phyloP scores from a whole-genome alignment of 2,113 vertebrate genomes.

The Recurvirostra avosetta region DNA sequence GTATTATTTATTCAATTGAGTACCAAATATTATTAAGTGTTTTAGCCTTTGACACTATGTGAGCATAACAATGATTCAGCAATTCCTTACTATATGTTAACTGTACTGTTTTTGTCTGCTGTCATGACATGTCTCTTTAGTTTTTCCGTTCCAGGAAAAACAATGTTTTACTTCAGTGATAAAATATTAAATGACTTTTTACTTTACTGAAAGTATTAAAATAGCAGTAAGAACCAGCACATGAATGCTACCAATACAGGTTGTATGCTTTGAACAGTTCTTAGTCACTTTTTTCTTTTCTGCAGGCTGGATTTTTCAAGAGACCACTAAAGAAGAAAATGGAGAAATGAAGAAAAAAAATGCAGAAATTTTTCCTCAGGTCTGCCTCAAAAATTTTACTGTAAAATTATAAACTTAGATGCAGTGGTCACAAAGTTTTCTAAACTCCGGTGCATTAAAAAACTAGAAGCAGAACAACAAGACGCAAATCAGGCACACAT shows the following conservation, averaged over 20 bases:
- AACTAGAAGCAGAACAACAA: neutral
- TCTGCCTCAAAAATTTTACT: conserved; percentile 73
- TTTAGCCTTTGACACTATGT: neutral
- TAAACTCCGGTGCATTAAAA: neutral
- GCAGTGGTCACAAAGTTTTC: conserved; percentile 3
- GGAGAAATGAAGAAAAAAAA: conserved; percentile 70
- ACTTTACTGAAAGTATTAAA: neutral
- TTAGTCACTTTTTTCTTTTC: neutral
- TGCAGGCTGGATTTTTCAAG: conserved; percentile 82
- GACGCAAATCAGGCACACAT: neutral
- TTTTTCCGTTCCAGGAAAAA: neutral
- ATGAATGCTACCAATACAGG: neutral
- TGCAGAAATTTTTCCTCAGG: conserved; percentile 65
- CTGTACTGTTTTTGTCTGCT: neutral
- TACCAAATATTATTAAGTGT: neutral
- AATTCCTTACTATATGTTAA: neutral
- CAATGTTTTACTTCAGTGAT: neutral
- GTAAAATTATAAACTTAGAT: conserved; percentile 46
- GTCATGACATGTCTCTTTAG: neutral
- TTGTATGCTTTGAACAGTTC: neutral
- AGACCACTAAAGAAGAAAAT: conserved; percentile 83
- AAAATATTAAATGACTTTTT: neutral
- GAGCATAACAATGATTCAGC: neutral
- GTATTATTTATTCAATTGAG: neutral
- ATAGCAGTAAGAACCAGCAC: neutral